A percentile compares a stretch with the other conserved stretches of the same genome.
Conservation (phyloP, 2,888 invertebrate species). For the Sesia bembeciformis region DNA sequence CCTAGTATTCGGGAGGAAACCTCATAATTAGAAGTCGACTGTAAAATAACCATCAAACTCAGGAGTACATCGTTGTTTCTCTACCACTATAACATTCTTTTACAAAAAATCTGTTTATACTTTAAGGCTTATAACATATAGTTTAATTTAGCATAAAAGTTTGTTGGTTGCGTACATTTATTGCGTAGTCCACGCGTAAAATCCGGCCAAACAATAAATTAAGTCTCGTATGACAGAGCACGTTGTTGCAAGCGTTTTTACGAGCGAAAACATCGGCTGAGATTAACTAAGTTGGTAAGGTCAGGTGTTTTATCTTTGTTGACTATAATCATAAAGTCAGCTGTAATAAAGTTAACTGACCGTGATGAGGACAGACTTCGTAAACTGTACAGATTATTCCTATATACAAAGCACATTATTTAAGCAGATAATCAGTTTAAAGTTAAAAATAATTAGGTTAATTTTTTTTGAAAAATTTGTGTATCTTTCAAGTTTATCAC, state of each 20-base stretch:
- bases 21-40: conserved; percentile 62
- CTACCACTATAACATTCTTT: conserved; percentile 13
- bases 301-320: conserved; percentile 16
- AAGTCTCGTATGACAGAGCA: conserved; percentile 61
- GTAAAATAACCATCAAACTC: conserved; percentile 70
- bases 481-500: no score
- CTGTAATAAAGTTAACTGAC: background rate
- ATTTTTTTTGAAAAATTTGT: no score
- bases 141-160: conserved; percentile 9
- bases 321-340: background rate
- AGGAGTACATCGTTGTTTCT: conserved; percentile 46
- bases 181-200: conserved; percentile 27
- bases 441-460: no score
- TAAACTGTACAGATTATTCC: no score
- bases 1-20: conserved; percentile 60
- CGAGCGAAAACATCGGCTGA: conserved; percentile 42
- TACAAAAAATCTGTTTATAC: conserved; percentile 1
- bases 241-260: conserved; percentile 57
- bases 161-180: conserved; percentile 5
- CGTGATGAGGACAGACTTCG: no score
- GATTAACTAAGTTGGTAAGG: conserved; percentile 29
- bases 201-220: conserved; percentile 57
- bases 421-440: no score
- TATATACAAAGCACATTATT: no score
- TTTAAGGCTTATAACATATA: conserved; percentile 14